phyloP scores from a whole-genome alignment of 2,888 invertebrate species.

The Dimorphilus gyrociliatus region DNA sequence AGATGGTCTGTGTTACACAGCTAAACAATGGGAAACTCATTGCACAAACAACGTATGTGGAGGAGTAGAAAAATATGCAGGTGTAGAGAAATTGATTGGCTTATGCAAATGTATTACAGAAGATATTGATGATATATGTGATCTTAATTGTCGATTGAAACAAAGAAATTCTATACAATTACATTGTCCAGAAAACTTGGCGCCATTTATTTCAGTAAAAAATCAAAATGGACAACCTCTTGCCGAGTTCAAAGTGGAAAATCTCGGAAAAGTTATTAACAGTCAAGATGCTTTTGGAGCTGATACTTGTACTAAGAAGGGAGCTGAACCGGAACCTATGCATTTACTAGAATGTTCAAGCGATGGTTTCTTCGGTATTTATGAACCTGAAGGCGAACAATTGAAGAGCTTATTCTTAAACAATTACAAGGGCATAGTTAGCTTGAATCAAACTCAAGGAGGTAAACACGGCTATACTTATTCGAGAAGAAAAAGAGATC shows the following conservation, averaged over 20 bases:
- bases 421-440: constrained; percentile 19
- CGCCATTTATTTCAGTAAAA: constrained; percentile 17
- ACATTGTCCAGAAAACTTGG: constrained; percentile 17
- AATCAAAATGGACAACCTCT: constrained; percentile 6
- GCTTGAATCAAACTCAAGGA: constrained; percentile 16
- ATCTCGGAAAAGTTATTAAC: constrained; percentile 19
- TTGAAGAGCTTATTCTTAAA: constrained; percentile 12
- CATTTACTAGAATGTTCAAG: constrained; percentile 14
- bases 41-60: constrained; percentile 21
- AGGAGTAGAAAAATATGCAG: constrained; percentile 12
- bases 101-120: constrained; percentile 24
- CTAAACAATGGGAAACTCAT: constrained; percentile 16
- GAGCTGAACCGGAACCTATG: constrained; percentile 12
- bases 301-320: constrained; percentile 15
- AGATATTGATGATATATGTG: constrained; percentile 24
- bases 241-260: too few relatives aligned
- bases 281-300: constrained; percentile 15
- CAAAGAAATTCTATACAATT: constrained; percentile 15
- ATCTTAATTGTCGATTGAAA: constrained; percentile 18
- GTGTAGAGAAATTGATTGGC: constrained; percentile 16
- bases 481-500: background rate
- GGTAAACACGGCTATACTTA: constrained; percentile 6
- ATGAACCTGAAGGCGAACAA: constrained; percentile 16
- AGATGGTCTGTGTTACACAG: constrained; percentile 19
- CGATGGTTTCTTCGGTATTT: constrained; percentile 24